phyloP scores from a whole-genome alignment of 1,140 invertebrate species.

The Drusus annulatus region DNA sequence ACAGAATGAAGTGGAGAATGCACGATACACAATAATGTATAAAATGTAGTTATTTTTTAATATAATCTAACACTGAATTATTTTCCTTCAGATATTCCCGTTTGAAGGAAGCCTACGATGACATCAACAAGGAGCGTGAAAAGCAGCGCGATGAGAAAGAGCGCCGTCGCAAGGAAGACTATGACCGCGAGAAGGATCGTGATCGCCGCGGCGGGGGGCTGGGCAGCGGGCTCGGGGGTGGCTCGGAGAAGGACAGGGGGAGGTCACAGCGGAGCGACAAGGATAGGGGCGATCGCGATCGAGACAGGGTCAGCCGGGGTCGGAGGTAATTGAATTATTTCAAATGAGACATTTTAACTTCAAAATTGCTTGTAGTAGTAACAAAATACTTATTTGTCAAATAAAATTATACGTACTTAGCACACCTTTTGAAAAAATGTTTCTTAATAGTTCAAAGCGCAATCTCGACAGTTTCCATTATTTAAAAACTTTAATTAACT shows the following conservation, averaged over 20 bases:
- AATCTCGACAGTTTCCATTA: no score
- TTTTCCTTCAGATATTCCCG: slow-evolving; percentile 71
- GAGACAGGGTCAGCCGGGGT: slow-evolving; percentile 59
- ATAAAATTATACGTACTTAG: no score
- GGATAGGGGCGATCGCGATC: slow-evolving; percentile 63
- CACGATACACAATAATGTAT: no score
- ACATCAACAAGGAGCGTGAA: slow-evolving; percentile 76
- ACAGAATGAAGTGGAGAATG: no score
- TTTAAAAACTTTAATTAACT: no score
- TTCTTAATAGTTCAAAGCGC: no score
- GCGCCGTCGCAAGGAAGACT: slow-evolving; percentile 75
- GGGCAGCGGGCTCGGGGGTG: slow-evolving; percentile 65
- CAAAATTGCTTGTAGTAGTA: no score
- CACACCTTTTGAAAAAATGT: no score
- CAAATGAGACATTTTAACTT: no score
- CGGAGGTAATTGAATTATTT: slow-evolving; percentile 13
- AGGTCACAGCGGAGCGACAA: slow-evolving; percentile 60
- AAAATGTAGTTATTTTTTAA: no score
- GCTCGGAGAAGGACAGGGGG: slow-evolving; percentile 63
- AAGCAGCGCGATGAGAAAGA: slow-evolving; percentile 80
- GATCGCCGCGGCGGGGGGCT: slow-evolving; percentile 65
- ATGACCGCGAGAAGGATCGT: slow-evolving; percentile 70
- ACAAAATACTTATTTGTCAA: no score
- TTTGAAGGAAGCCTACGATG: slow-evolving; percentile 76
- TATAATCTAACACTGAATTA: no score